phyloP scores from a whole-genome alignment of 1,140 invertebrate genomes.

The Nebria ingens region DNA sequence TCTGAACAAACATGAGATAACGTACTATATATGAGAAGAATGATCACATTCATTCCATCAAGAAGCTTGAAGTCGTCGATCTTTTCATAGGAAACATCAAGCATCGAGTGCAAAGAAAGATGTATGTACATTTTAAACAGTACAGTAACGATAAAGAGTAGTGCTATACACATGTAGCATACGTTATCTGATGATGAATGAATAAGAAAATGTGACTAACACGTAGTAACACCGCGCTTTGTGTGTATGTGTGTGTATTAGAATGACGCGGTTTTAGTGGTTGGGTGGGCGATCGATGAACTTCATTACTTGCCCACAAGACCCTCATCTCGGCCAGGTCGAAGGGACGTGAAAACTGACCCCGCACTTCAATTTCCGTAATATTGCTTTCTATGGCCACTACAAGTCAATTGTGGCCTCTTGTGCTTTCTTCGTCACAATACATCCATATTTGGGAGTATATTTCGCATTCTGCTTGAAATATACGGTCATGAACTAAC shows the following conservation, averaged over 20 bases:
- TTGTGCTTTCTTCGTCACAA: not conserved
- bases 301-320: constrained; percentile 2
- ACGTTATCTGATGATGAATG: too few species aligned
- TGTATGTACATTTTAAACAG: too few species aligned
- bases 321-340: not conserved
- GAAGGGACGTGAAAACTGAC: not conserved
- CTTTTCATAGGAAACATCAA: not conserved
- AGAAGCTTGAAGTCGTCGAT: not conserved
- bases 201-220: too few species aligned
- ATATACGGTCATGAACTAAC: constrained; percentile 5
- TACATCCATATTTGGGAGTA: constrained; percentile 2
- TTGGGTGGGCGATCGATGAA: not conserved
- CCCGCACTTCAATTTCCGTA: constrained; percentile 3
- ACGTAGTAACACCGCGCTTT: too few species aligned
- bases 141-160: too few species aligned
- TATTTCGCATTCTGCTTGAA: not conserved
- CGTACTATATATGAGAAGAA: constrained; percentile 4
- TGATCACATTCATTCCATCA: not conserved
- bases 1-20: constrained; percentile 6
- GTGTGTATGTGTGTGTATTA: too few species aligned
- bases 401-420: constrained; percentile 9
- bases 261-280: too few species aligned
- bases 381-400: constrained; percentile 9
- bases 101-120: not conserved
- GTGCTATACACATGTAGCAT: not conserved